Evolutionary conservation across 2,113 vertebrate genomes (phyloP).

Genomic region (Rhabdornis inornatus): DNA sequence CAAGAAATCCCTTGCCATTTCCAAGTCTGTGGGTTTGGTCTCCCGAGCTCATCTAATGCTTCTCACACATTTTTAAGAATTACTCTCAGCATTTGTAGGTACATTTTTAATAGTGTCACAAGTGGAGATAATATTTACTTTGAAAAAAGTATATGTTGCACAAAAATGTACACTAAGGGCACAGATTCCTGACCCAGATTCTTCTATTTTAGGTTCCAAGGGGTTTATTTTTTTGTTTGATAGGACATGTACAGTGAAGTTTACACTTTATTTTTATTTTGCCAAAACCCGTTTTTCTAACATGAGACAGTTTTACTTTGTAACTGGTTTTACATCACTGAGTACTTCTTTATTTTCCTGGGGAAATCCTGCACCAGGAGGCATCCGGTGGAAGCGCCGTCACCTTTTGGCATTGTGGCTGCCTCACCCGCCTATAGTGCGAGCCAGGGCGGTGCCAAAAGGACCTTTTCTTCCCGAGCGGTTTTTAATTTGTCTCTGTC

Average conservation of each 20-base stretch:
- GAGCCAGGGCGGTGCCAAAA: neutral
- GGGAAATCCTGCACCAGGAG: neutral
- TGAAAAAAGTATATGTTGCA: neutral
- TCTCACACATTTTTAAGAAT: constrained; percentile 29
- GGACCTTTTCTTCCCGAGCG: constrained; percentile 63
- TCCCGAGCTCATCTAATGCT: constrained; percentile 21
- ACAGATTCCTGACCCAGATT: constrained; percentile 30
- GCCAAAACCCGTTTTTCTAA: constrained; percentile 55
- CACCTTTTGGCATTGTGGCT: neutral
- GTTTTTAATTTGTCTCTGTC: constrained; percentile 89
- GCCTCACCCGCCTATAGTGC: rapidly evolving
- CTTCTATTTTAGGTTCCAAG: constrained; percentile 23
- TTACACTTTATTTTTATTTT: constrained; percentile 63
- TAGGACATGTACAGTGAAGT: constrained; percentile 42
- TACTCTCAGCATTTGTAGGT: constrained; percentile 48
- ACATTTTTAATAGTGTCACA: constrained; percentile 44
- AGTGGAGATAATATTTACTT: constrained; percentile 20
- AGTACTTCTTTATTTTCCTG: constrained; percentile 38
- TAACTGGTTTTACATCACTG: constrained; percentile 41
- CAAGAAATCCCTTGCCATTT: constrained; percentile 34
- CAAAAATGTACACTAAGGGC: constrained; percentile 45
- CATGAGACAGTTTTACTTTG: constrained; percentile 58
- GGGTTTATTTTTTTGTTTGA: neutral
- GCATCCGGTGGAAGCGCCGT: neutral
- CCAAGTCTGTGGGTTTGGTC: constrained; percentile 10